phyloP scores from a whole-genome alignment of 2,797 vertebrate species.

The Lepidocolaptes lacrymiger region DNA sequence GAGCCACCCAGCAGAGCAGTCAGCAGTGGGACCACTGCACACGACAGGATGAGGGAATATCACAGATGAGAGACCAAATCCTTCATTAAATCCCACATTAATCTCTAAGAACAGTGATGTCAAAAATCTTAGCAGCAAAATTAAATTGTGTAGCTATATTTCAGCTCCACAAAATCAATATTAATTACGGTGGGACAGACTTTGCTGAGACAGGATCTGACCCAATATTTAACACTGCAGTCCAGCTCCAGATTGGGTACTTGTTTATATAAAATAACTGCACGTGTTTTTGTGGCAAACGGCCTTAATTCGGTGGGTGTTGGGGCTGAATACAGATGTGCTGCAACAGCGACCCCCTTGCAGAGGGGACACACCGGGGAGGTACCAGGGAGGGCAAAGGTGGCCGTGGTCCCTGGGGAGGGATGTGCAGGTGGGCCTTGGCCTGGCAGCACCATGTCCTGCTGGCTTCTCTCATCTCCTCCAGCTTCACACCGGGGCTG shows the following conservation, averaged over 20 bases:
- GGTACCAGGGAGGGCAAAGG: background rate
- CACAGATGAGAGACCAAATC: conserved; percentile 59
- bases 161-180: conserved; percentile 67
- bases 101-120: conserved; percentile 61
- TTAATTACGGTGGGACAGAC: conserved; percentile 48
- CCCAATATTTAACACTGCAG: background rate
- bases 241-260: background rate
- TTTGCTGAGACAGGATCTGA: background rate
- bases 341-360: rapidly evolving
- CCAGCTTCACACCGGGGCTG: rapidly evolving
- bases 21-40: background rate
- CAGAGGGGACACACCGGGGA: background rate
- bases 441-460: rapidly evolving
- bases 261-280: background rate
- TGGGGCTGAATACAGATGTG: background rate
- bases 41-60: background rate
- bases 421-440: background rate
- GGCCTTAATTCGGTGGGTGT: rapidly evolving
- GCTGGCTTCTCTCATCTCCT: background rate
- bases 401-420: background rate
- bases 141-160: conserved; percentile 64
- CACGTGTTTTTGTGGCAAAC: background rate
- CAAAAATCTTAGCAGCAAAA: conserved; percentile 72
- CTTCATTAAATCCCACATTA: conserved; percentile 64
- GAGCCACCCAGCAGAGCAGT: background rate